A percentile compares a stretch with the other conserved stretches of the same genome.
Evolutionary conservation across 2,797 vertebrate species (phyloP).

Genomic region (Esox lucius): DNA sequence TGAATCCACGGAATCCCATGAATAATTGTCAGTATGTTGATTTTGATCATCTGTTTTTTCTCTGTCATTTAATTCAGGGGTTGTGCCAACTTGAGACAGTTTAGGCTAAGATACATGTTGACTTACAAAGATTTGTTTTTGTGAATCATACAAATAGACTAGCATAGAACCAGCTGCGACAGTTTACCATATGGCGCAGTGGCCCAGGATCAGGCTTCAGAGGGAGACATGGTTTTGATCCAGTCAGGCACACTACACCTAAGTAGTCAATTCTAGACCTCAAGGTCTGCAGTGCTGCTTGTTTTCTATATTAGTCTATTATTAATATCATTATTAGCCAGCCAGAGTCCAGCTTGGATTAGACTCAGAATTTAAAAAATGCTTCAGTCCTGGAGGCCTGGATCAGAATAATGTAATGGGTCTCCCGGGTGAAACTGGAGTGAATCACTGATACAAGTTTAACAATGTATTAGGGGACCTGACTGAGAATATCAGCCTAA

Average conservation of each 20-base stretch:
- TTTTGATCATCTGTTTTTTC: not conserved
- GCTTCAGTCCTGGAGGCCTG: not conserved
- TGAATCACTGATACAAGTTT: constrained; percentile 13
- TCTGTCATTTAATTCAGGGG: not conserved
- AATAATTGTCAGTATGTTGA: constrained; percentile 29
- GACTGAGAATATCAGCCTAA: not conserved
- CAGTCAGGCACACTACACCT: not conserved
- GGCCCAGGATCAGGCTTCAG: not conserved
- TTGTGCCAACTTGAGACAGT: not conserved
- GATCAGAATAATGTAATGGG: constrained; percentile 15
- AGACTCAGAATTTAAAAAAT: not conserved
- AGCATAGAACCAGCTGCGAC: not conserved
- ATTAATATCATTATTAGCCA: not conserved
- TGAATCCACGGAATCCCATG: constrained; percentile 44
- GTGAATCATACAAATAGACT: constrained; percentile 28
- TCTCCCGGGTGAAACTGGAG: constrained; percentile 38
- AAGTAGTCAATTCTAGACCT: not conserved
- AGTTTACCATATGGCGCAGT: not conserved
- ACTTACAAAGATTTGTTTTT: constrained; percentile 27
- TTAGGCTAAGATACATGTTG: not conserved
- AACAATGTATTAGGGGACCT: not conserved
- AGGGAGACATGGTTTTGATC: not conserved
- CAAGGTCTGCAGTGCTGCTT: not conserved
- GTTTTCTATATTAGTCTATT: not conserved
- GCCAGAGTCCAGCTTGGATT: not conserved